phyloP scores from a whole-genome alignment of 2,888 invertebrate species.

The Vesta saturnalis region DNA sequence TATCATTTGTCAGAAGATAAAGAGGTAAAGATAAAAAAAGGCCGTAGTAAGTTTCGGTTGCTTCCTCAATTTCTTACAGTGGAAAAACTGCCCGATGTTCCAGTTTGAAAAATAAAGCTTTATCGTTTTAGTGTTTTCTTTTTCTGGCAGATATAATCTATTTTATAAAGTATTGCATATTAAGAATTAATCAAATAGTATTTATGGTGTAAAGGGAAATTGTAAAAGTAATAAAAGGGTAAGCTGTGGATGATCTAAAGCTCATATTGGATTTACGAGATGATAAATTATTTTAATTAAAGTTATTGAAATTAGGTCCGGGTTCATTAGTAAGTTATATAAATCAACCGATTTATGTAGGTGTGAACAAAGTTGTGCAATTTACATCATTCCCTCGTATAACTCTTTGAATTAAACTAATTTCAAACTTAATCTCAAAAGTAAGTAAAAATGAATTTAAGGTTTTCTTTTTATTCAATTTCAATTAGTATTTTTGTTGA shows the following conservation, averaged over 20 bases:
- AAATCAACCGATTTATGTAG: constrained; percentile 49
- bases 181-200: constrained; percentile 26
- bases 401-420: constrained; percentile 19
- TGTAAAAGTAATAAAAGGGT: constrained; percentile 28
- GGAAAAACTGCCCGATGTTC: constrained; percentile 19
- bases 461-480: too few relatives aligned
- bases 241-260: constrained; percentile 28
- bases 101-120: constrained; percentile 23
- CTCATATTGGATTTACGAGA: constrained; percentile 35
- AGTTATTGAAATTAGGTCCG: constrained; percentile 55
- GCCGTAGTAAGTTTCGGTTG: neutral
- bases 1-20: constrained; percentile 28
- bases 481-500: too few relatives aligned
- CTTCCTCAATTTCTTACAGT: constrained; percentile 22
- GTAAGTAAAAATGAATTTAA: neutral
- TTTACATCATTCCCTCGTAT: constrained; percentile 13
- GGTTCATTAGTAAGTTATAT: constrained; percentile 51
- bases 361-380: constrained; percentile 44
- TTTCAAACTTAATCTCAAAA: constrained; percentile 16
- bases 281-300: constrained; percentile 57
- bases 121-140: constrained; percentile 3
- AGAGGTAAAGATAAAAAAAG: constrained; percentile 29
- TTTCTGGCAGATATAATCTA: neutral
- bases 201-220: neutral
- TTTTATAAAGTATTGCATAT: neutral